These are phyloP conservation scores for Promerops cafer DNA, from an alignment of 2,113 vertebrate genomes.

Conservation along the genomic window DNA sequence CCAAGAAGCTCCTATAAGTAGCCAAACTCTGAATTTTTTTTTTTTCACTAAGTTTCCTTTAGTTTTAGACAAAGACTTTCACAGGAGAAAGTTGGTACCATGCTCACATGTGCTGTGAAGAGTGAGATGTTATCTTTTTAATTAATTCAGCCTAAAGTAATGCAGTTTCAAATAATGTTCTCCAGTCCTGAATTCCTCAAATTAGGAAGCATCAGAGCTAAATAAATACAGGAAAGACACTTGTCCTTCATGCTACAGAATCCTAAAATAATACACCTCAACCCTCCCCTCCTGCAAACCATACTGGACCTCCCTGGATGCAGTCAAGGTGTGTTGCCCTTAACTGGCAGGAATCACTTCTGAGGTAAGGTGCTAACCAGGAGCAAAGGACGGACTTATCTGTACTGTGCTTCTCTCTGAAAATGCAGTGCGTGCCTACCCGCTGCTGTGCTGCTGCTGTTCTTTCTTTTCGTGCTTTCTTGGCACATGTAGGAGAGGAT, in stretches of 20 bases:
- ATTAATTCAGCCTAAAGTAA: not conserved
- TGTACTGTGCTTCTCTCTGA: not conserved
- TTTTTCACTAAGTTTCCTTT: not conserved
- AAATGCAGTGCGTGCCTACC: constrained; percentile 5
- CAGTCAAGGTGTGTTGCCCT: not conserved
- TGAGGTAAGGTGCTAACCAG: not conserved
- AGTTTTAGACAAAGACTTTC: not conserved
- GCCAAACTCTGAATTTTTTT: not conserved
- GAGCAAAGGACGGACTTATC: not conserved
- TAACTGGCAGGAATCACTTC: not conserved
- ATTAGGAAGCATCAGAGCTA: not conserved
- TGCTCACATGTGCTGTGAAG: not conserved
- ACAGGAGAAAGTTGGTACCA: not conserved
- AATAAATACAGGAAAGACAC: not conserved
- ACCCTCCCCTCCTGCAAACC: not conserved
- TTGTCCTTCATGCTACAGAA: not conserved
- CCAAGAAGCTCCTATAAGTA: not conserved
- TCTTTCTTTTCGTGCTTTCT: constrained; percentile 52
- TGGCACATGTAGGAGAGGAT: constrained; percentile 65
- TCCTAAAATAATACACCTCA: not conserved
- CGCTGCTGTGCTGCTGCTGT: not conserved
- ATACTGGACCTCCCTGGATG: not conserved
- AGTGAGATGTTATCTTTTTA: not conserved
- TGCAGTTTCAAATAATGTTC: not conserved
- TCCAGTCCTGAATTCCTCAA: not conserved